Base-by-base conservation (phyloP, 2,797 vertebrate species). In the Moxostoma hubbsi region DNA sequence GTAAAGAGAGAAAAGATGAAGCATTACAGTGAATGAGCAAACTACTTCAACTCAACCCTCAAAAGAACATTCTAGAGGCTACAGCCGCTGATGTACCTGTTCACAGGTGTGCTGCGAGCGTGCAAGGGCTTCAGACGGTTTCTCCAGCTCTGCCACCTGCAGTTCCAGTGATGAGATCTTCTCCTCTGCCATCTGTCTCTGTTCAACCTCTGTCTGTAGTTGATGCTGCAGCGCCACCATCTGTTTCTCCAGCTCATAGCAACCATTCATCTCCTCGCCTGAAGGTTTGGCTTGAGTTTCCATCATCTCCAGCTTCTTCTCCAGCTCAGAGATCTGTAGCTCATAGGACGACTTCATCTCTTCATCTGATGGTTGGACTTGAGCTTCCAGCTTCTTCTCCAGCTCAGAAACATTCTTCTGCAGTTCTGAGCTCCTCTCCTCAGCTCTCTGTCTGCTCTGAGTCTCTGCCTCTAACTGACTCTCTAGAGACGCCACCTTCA, bases 401-500 rank as follows among this genome's bases (percentile, higher is more conserved):
- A 63, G 45, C 7, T 68, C 64, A 4, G 75, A 69, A 9, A 71
- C 2, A 53, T 59, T 16, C 45, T 47, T 5, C 18, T 77, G 67
- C 13, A 72, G 74, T 13, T 61, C 58, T 46, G 49, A 9, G 10
- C 36, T 71, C 53, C 6, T 47, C 7, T 71, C 49, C 9, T 77
- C 80, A 0, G 59, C 67, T 73, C 87, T 85, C 13, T 24, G 59
- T n/a, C 58, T 76, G 46, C 55, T 65, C 51, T 9, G 59, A 13
- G 67, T 73, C 69, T 83, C 81, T 0, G 43, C 69, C 24, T 92
- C 89, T 9, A 94, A 61, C 64, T 90, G 88, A 24, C 67, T 9
- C 75, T 93, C 89, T 55, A 94, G 85, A 58, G 71, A 71, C 4
- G 88, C 86, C 46, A 93, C 57, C 81, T 89, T 91, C 6, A 68